Conservation (phyloP, 2,888 invertebrate genomes). For the Anarsia innoxiella region DNA sequence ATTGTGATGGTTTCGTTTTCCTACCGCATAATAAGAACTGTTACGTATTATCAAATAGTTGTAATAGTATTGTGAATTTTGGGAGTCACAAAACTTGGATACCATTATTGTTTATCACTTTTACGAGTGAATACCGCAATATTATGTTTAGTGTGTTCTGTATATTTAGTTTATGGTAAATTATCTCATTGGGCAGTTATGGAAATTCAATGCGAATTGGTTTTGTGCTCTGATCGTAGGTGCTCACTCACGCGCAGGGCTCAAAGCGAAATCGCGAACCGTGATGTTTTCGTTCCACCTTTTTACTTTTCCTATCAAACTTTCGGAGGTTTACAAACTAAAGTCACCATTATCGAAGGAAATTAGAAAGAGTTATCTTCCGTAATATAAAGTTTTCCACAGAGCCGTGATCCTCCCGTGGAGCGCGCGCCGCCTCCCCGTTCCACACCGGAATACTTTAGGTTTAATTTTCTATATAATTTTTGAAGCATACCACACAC, state of each 20-base stretch:
- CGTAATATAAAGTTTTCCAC: conserved; percentile 55
- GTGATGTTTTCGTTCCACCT: conserved; percentile 44
- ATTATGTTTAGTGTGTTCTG: conserved; percentile 52
- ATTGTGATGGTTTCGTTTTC: conserved; percentile 73
- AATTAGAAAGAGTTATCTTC: conserved; percentile 56
- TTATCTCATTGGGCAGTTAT: conserved; percentile 62
- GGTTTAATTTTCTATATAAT: conserved; percentile 43
- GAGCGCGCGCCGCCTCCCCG: conserved; percentile 43
- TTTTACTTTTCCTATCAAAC: conserved; percentile 71
- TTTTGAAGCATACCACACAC: conserved; percentile 37
- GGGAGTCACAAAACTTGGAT: conserved; percentile 62
- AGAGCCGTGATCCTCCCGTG: conserved; percentile 59
- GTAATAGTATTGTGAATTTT: conserved; percentile 54
- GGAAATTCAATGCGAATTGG: conserved; percentile 44
- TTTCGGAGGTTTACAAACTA: conserved; percentile 71
- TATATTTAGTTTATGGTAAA: conserved; percentile 49
- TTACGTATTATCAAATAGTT: conserved; percentile 61
- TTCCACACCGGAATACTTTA: conserved; percentile 39
- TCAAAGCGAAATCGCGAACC: conserved; percentile 30
- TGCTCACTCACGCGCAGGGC: no score
- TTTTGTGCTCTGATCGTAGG: conserved; percentile 23
- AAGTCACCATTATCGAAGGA: conserved; percentile 59
- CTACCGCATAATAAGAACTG: conserved; percentile 67
- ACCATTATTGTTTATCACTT: conserved; percentile 58
- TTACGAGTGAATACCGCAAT: conserved; percentile 48